Evolutionary conservation across 2,888 invertebrate species (phyloP).

Genomic region (Thymelicus lineola): DNA sequence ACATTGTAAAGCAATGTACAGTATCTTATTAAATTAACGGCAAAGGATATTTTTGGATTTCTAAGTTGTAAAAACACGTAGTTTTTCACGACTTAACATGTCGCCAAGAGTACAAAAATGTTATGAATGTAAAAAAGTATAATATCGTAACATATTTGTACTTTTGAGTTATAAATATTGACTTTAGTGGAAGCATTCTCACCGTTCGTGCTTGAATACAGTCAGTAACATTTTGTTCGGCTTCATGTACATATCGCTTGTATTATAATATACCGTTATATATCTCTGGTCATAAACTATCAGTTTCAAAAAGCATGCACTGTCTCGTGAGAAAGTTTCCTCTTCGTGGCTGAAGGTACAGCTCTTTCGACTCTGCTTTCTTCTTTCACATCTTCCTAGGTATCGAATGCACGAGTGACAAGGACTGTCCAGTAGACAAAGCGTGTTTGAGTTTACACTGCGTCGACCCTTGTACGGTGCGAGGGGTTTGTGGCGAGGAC

Average conservation of each 20-base stretch:
- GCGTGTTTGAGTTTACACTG: constrained; percentile 96
- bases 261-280: constrained; percentile 83
- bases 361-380: constrained; percentile 89
- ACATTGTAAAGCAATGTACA: constrained; percentile 37
- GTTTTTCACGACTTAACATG: constrained; percentile 30
- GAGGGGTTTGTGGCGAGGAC: constrained; percentile 95
- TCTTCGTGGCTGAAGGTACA: constrained; percentile 94
- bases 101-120: constrained; percentile 32
- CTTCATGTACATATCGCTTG: constrained; percentile 88
- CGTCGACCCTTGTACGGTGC: constrained; percentile 95
- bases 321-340: constrained; percentile 92
- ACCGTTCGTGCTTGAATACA: constrained; percentile 85
- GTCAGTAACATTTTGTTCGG: constrained; percentile 83
- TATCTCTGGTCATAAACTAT: constrained; percentile 83
- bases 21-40: constrained; percentile 24
- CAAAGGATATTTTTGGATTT: constrained; percentile 18
- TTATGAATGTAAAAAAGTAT: constrained; percentile 40
- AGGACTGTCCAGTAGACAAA: constrained; percentile 96
- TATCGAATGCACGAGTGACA: constrained; percentile 95
- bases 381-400: constrained; percentile 87
- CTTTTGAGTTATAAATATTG: constrained; percentile 43
- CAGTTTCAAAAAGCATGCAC: constrained; percentile 87
- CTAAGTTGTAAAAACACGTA: constrained; percentile 24
- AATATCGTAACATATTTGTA: constrained; percentile 56
- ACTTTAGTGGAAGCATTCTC: constrained; percentile 85